Base-by-base conservation (phyloP, 2,113 vertebrate species). In the Catharus fuscescens region DNA sequence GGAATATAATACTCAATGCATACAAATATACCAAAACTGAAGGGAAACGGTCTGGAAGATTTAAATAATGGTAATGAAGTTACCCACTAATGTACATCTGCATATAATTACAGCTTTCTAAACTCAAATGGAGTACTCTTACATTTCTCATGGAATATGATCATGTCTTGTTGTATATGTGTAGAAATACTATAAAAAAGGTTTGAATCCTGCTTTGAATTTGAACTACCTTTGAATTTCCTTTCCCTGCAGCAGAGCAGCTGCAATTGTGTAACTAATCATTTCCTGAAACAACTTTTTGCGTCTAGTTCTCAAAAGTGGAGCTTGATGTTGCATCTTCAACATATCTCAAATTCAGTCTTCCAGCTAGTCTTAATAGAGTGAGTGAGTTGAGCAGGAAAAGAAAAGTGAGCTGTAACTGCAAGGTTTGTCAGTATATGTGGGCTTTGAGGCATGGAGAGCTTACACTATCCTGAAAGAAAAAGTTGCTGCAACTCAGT, bases 31-130 rank as follows among this genome's bases (percentile, higher is more conserved):
- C 17, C 42, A 66, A 83, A 83, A 60, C n/a, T 56, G 36, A 83
- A 71, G 19, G 20, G 6, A 38, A 60, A 52, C 38, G 61, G 29
- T 71, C 44, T 91, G 34, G 40, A 88, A 80, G 40, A 82, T 79
- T 73, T 71, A 70, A 88, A 31, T 88, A 65, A 76, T n/a, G 34
- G 28, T 83, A 90, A 59, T 65, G 38, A 90, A 88, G 90, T 64
- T 90, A 86, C 44, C 62, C 24, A 36, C 52, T 90, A 47, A 70
- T 26, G 17, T 72, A 66, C 4, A 10, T 64, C 38, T 74, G 34
- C 54, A 6, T 71, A 25, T 92, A 93, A 83, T 71, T 92, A 44
- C 44, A 92, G 60, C 26, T 95, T 93, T 92, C 80, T 72, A 42
- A 91, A 79, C 57, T 88, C 47, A 76, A 48, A 85, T 54, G n/a